Percentiles rank a stretch among this genome's conserved stretches.
phyloP scores from a whole-genome alignment of 2,888 invertebrate species.

The Pandemis heparana region DNA sequence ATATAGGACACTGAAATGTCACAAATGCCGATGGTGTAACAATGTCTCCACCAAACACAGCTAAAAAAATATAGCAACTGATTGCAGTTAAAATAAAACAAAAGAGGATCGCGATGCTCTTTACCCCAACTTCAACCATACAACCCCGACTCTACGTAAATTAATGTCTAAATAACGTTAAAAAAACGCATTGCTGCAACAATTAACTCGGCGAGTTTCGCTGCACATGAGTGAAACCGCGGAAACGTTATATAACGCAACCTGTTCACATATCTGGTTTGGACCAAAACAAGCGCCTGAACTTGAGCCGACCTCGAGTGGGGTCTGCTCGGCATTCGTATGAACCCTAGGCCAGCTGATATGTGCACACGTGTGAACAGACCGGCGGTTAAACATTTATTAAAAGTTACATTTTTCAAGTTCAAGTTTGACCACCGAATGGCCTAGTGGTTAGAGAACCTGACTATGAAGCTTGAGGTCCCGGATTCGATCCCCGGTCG shows the following conservation, averaged over 20 bases:
- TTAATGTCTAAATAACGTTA: conserved; percentile 2
- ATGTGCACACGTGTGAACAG: conserved; percentile 43
- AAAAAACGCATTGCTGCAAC: conserved; percentile 9
- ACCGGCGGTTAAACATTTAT: conserved; percentile 6
- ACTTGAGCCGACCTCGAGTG: conserved; percentile 47
- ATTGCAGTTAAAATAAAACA: too few species aligned
- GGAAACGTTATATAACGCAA: conserved; percentile 41
- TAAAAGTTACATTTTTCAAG: too few species aligned
- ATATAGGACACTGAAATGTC: too few species aligned
- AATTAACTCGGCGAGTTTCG: conserved; percentile 29
- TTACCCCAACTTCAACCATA: background rate
- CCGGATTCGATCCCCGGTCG: too few species aligned
- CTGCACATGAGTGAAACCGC: conserved; percentile 43
- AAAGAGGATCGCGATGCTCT: background rate
- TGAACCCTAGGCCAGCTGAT: conserved; percentile 40
- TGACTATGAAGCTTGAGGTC: too few species aligned
- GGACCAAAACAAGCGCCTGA: conserved; percentile 46
- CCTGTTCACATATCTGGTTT: conserved; percentile 44
- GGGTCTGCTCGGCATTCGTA: conserved; percentile 42
- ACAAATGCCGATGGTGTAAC: too few species aligned
- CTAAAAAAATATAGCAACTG: too few species aligned
- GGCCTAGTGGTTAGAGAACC: too few species aligned
- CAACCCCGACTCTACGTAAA: background rate
- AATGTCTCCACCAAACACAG: too few species aligned
- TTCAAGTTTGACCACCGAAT: too few species aligned